Percentiles rank a stretch among this genome's conserved stretches.
Evolutionary conservation across 2,797 vertebrate species (phyloP).

Genomic region (Myripristis jacobus): DNA sequence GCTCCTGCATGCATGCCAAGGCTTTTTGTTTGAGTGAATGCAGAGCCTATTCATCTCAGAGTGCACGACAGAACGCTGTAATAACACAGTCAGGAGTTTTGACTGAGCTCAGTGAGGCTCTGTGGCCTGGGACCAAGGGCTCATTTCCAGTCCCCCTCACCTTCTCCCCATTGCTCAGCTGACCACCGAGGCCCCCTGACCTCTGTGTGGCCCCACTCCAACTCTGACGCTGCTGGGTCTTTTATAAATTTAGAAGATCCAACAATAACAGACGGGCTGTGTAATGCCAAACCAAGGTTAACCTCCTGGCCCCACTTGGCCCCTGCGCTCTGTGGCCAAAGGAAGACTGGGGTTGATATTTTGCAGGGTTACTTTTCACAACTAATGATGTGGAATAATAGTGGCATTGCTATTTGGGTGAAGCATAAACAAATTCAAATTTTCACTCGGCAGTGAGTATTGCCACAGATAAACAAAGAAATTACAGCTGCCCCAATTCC

Average conservation of each 20-base stretch:
- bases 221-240: conserved; percentile 56
- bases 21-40: conserved; percentile 76
- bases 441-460: conserved; percentile 60
- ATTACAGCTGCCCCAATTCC: conserved; percentile 79
- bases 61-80: conserved; percentile 71
- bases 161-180: conserved; percentile 53
- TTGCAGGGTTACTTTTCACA: conserved; percentile 64
- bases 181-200: conserved; percentile 70
- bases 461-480: conserved; percentile 71
- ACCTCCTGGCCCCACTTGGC: conserved; percentile 67
- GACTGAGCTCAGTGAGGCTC: conserved; percentile 72
- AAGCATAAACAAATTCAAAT: conserved; percentile 60
- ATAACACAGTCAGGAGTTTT: conserved; percentile 78
- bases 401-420: conserved; percentile 47
- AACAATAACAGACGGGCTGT: conserved; percentile 65
- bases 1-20: conserved; percentile 75
- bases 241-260: conserved; percentile 59
- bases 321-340: conserved; percentile 60
- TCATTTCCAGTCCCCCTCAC: conserved; percentile 32
- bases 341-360: conserved; percentile 53
- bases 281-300: conserved; percentile 77
- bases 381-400: conserved; percentile 73
- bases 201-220: conserved; percentile 62
- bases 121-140: conserved; percentile 62
- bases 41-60: conserved; percentile 74